Evolutionary conservation across 2,113 vertebrate species (phyloP).

Genomic region (Macrotis lagotis): DNA sequence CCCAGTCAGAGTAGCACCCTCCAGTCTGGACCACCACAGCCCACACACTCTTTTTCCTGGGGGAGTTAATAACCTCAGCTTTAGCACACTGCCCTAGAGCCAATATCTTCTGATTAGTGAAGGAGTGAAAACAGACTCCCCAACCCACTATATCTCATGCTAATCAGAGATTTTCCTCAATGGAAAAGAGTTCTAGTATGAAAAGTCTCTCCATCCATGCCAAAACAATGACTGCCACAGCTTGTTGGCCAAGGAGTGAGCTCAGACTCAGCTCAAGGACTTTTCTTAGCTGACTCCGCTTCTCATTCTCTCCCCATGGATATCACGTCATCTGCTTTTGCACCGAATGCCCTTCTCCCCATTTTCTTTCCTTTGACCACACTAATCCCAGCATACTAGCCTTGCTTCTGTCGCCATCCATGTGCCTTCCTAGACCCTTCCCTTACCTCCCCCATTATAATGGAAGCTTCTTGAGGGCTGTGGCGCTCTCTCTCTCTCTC

Average conservation of each 20-base stretch:
- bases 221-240: neutral
- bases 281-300: neutral
- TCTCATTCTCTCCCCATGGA: neutral
- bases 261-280: neutral
- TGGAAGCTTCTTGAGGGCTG: neutral
- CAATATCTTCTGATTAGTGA: neutral
- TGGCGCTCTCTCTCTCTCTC: neutral
- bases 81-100: neutral
- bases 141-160: neutral
- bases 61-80: neutral
- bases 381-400: neutral
- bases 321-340: neutral
- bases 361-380: neutral
- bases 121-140: neutral
- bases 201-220: neutral
- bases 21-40: neutral
- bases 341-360: too few species aligned
- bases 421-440: neutral
- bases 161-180: neutral
- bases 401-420: neutral
- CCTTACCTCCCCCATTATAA: neutral
- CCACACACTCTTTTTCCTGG: neutral
- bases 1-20: neutral
- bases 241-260: neutral
- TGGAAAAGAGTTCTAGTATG: neutral